Evolutionary conservation across 2,113 vertebrate species (phyloP).

Genomic region (Natator depressus): DNA sequence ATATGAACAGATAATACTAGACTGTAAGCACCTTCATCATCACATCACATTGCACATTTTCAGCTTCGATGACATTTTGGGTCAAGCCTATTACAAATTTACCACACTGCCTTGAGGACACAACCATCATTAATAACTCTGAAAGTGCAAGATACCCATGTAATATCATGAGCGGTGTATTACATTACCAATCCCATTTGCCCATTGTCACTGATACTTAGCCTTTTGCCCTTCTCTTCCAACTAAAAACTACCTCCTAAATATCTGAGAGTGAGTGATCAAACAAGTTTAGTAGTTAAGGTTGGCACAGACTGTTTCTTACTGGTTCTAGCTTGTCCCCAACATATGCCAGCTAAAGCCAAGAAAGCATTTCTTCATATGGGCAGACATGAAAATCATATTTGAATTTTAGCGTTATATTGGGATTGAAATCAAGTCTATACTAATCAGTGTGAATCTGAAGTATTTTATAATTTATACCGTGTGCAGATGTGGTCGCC

Average conservation of each 20-base stretch:
- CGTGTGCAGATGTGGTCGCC: no score
- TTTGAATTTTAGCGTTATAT: background rate
- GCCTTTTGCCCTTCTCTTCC: conserved; percentile 10
- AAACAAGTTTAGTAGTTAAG: conserved; percentile 37
- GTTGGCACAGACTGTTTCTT: conserved; percentile 28
- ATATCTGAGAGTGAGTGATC: background rate
- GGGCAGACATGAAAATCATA: background rate
- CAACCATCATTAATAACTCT: background rate
- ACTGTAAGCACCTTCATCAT: background rate
- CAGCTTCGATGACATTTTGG: background rate
- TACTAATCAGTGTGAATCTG: conserved; percentile 16
- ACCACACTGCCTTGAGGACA: conserved; percentile 26
- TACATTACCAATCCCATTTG: background rate
- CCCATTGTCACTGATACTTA: conserved; percentile 12
- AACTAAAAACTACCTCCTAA: conserved; percentile 39
- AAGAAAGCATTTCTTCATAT: conserved; percentile 24
- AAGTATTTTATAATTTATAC: background rate
- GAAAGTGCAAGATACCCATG: background rate
- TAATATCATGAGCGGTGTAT: background rate
- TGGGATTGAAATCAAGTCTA: conserved; percentile 33
- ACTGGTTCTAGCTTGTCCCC: conserved; percentile 29
- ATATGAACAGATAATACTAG: background rate
- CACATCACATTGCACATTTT: background rate
- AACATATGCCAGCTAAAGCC: conserved; percentile 9
- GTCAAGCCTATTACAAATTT: conserved; percentile 9